Base-by-base conservation (phyloP, 2,797 vertebrate species). In the Todus mexicanus region DNA sequence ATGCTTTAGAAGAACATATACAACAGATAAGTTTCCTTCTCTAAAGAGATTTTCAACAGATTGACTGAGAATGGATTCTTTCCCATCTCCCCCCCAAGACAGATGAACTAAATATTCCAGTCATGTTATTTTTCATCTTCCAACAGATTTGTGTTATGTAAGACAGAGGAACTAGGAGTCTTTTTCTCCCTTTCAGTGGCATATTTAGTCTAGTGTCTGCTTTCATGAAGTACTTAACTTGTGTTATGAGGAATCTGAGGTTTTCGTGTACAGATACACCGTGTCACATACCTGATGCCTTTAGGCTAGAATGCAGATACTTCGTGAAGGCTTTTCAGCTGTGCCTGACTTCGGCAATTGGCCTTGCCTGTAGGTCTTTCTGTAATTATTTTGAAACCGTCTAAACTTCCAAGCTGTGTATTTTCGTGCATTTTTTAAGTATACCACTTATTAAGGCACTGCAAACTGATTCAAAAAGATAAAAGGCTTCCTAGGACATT, bases 61-160 rank as follows among this genome's bases (percentile, higher is more conserved):
- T 40, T 33, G 26, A 20, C 54, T 75, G 21, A 69, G 54, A 81
- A 63, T 20, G 33, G 11, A 21, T 81, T 42, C 26, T 61, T n/a
- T 5, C 25, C 5, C 7, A 6, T 10, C 18, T 5, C 19, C 11
- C 5, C 17, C 12, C 19, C 11, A 20, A 0, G 0, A 48, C 2
- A 87, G 3, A n/a, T 50, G 6, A 83, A 42, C 15, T 31, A 61
- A 92, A 14, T 77, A 56, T 69, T 92, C 71, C 50, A 72, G 37
- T 74, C 18, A 4, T 22, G 9, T 5, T n/a, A 16, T 72, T 82
- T 82, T 42, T 53, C 7, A 2, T 40, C 22, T 78, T 86, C 18
- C 4, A 51, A 4, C 13, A 78, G 31, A 47, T 59, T 61, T 6
- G 3, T 75, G 12, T 69, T 88, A 11, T 9, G 17, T 72, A 26